These are phyloP conservation scores for Clanis bilineata DNA, from an alignment of 2,888 invertebrate genomes.

Conservation along the genomic window DNA sequence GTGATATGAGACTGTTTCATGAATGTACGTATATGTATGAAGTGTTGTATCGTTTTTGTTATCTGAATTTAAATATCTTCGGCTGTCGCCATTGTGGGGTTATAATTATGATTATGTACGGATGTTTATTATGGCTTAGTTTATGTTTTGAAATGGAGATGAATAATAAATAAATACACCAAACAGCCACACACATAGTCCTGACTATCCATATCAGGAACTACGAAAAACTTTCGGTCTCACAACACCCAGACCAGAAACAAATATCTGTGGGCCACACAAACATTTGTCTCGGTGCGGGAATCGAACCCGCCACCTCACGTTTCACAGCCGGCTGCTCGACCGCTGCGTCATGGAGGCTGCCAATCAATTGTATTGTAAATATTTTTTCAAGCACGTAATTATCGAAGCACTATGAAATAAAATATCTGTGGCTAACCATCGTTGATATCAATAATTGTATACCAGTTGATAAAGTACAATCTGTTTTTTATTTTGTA, in stretches of 20 bases:
- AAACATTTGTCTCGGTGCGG: no score
- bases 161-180: no score
- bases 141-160: not conserved
- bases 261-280: no score
- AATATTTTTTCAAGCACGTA: not conserved
- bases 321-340: no score
- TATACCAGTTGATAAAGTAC: not conserved
- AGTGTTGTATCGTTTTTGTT: not conserved
- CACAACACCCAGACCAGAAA: no score
- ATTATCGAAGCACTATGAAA: not conserved
- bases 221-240: no score
- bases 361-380: no score
- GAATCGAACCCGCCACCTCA: no score
- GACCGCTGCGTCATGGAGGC: no score
- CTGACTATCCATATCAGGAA: no score
- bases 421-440: not conserved
- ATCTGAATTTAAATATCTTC: not conserved
- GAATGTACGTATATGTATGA: not conserved
- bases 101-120: not conserved
- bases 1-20: conserved; percentile 11
- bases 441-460: not conserved
- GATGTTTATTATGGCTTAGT: not conserved
- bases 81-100: no score
- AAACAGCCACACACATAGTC: no score
- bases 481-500: not conserved